Base-by-base conservation (phyloP, 2,797 vertebrate genomes). In the Tenualosa ilisha region DNA sequence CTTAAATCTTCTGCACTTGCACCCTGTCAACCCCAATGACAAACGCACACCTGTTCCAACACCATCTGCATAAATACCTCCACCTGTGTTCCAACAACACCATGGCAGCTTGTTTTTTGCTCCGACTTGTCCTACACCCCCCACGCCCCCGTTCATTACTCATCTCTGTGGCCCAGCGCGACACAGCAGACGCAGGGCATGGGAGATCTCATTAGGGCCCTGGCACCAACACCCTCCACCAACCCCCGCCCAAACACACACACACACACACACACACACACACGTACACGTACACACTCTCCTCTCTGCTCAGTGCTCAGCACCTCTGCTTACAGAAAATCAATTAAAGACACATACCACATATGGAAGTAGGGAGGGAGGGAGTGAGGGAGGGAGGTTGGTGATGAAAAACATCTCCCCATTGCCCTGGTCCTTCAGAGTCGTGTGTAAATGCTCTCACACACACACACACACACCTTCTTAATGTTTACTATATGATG, bases 171-270 rank as follows among this genome's bases (percentile, higher is more conserved):
- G 31, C 24, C 24, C 65, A 72, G 26, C 31, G 37, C 31, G 17
- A 5, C 59, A 11, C 59, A 3, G 72, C 40, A 79, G 40, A 7
- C 17, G 20, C 26, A 1, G 20, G 72, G 40, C 37, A 40, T 79
- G 72, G 37, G 72, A 75, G 68, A 75, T 46, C 72, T 79, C 72
- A 79, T 79, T 79, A 79, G 72, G 72, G 17, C 40, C 26, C 40
- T 20, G 37, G 68, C 31, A 13, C 31, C 15, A 12, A 11, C 12
- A 1, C 65, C 8, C 31, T n/a, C 26, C 24, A 1, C 20, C n/a
- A 0, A 5, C 13, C 13, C 37, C 37, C 15, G 4, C 26, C 31
- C 31, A 1, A 11, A 0, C 13, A 3, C 13, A 13, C 56, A 59
- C 56, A 22, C 56, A 1, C 31, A 6, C 37, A 15, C 13, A 12